Evolutionary conservation across 2,113 vertebrate genomes (phyloP).

Genomic region (Caloenas nicobarica): DNA sequence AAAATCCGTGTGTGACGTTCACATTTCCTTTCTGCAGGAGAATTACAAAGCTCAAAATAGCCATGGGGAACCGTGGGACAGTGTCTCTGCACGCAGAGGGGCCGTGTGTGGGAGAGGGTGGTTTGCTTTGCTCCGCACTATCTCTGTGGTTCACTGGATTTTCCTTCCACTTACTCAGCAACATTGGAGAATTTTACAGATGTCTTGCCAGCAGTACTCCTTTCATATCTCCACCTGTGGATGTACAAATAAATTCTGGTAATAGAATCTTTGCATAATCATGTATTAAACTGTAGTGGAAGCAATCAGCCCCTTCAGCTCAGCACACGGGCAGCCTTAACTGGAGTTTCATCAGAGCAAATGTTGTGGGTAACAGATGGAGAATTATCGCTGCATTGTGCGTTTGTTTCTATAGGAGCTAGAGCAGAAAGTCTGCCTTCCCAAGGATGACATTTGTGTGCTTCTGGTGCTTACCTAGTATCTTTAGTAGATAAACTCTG

Average conservation of each 20-base stretch:
- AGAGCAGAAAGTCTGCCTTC: not conserved
- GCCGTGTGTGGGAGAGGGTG: not conserved
- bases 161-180: slow-evolving; percentile 3
- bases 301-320: not conserved
- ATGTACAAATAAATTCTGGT: not conserved
- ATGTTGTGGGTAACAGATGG: not conserved
- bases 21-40: not conserved
- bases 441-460: not conserved
- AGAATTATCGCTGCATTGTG: not conserved
- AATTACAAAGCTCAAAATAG: not conserved
- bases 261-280: not conserved
- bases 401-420: not conserved
- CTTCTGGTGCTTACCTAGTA: not conserved
- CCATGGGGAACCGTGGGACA: not conserved
- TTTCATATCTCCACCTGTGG: not conserved
- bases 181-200: not conserved
- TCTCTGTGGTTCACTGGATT: not conserved
- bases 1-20: not conserved
- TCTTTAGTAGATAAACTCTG: not conserved
- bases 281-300: not conserved
- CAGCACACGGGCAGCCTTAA: not conserved
- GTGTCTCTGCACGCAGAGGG: not conserved
- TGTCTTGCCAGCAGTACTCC: not conserved
- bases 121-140: not conserved
- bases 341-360: not conserved